A percentile compares a stretch with the other conserved stretches of the same genome.
Conservation (phyloP, 2,797 vertebrate genomes). For the Leucoraja ocellata region DNA sequence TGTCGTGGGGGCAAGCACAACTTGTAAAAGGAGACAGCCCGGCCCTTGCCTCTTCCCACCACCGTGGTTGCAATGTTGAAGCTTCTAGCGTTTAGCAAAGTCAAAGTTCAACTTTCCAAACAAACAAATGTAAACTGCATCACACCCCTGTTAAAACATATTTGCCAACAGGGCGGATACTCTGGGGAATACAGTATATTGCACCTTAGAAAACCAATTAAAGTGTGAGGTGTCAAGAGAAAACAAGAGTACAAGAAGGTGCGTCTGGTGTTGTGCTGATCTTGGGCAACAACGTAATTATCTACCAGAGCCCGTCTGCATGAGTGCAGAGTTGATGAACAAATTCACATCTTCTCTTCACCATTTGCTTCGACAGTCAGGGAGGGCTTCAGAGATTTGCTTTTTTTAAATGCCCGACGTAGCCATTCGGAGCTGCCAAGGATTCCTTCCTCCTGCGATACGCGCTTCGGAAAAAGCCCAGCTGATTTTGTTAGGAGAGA, state of each 20-base stretch:
- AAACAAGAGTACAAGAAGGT: too few species aligned
- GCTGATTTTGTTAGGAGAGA: conserved; percentile 55
- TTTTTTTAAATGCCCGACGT: conserved; percentile 43
- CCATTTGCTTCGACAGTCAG: neutral
- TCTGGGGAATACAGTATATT: neutral
- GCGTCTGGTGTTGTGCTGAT: neutral
- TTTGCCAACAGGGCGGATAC: neutral
- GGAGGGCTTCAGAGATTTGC: neutral
- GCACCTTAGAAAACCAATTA: conserved; percentile 18
- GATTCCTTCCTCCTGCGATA: conserved; percentile 63
- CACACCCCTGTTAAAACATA: conserved; percentile 53
- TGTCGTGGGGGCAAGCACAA: neutral
- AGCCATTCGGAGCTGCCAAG: conserved; percentile 47
- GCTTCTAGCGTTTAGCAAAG: neutral
- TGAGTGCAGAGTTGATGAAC: neutral
- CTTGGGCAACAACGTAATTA: neutral
- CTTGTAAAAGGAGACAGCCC: neutral
- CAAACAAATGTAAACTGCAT: conserved; percentile 41
- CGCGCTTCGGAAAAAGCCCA: conserved; percentile 83
- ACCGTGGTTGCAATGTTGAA: neutral
- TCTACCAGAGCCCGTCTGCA: neutral
- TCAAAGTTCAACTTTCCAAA: neutral
- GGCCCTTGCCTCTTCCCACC: neutral
- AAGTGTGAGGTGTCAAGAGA: neutral
- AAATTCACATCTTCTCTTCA: neutral